Evolutionary conservation across 1,140 invertebrate genomes (phyloP), one percentile per base, ranked within the genome.

Genomic region (Drosophila miranda): DNA sequence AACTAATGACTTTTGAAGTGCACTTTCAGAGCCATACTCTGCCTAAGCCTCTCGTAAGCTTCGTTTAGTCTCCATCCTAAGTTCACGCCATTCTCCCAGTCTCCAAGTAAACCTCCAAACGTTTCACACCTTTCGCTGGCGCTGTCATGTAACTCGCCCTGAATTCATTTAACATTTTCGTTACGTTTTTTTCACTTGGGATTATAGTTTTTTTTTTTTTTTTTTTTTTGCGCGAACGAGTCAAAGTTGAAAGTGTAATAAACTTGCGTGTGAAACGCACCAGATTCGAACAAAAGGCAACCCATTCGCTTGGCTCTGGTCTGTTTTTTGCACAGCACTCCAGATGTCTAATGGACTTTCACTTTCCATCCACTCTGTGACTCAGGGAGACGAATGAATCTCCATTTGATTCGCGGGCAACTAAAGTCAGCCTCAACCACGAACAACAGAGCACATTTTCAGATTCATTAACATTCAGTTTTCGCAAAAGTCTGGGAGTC

Each of bases 221-320:
- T 28, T 6, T 1, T 43, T 53, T 14, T 45, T 45, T 55, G 42
- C 53, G 45, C 43, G 28, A 52, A 38, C 19, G 23, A 59, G 75
- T 75, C 75, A 78, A 73, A 78, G 75, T 78, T 78, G 75, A 78
- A 78, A 78, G 75, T 78, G 75, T 76, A 78, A 78, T 78, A 78
- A 78, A 78, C 75, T 78, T 76, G 75, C 75, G 75, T 78, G 75
- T 67, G 75, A 78, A 78, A 76, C 55, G 75, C 53, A 78, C 45
- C 34, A 68, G 69, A 48, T 62, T 56, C 41, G n/a, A 76, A 78
- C 73, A 78, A 75, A 75, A 78, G 72, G 61, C 52, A 38, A 38
- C 4, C 55, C 66, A 52, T 50, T 75, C 60, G 54, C 71, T 60
- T 70, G 70, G 72, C 3, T 53, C 46, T n/a, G 23, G 48, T 16